Percentiles rank a stretch among this genome's conserved stretches.
These are phyloP conservation scores for Oncorhynchus nerka DNA, from an alignment of 2,113 vertebrate species.

Conservation along the genomic window DNA sequence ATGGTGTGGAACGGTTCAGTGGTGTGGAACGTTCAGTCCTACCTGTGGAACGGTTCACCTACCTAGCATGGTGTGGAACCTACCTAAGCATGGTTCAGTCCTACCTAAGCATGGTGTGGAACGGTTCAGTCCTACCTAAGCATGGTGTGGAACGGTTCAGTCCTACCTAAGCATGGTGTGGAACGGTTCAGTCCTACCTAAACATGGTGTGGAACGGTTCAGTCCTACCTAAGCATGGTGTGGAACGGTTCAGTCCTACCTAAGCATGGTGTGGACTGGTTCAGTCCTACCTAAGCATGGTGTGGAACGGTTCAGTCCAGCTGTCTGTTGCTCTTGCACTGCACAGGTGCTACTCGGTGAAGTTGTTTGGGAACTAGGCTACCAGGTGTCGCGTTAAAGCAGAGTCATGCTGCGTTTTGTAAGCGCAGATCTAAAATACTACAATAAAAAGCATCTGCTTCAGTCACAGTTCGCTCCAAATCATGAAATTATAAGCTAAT, in stretches of 20 bases:
- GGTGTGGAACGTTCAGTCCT: constrained; percentile 22
- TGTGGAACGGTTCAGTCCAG: neutral
- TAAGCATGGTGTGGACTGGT: too few relatives aligned
- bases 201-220: constrained; percentile 13
- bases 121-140: constrained; percentile 28
- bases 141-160: neutral
- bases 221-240: too few relatives aligned
- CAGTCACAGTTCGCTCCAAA: too few relatives aligned
- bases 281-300: constrained; percentile 27
- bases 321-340: too few relatives aligned
- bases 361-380: too few relatives aligned
- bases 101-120: constrained; percentile 27
- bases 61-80: constrained; percentile 29
- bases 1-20: neutral
- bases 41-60: neutral
- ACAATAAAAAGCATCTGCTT: too few relatives aligned
- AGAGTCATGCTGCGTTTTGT: too few relatives aligned
- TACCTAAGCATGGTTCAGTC: constrained; percentile 3
- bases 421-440: too few relatives aligned
- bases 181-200: constrained; percentile 27
- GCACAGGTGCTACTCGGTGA: too few relatives aligned
- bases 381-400: too few relatives aligned
- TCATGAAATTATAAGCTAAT: too few relatives aligned
- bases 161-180: constrained; percentile 28
- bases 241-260: too few relatives aligned